phyloP scores from a whole-genome alignment of 2,113 vertebrate species.

The Poeciliopsis occidentalis region DNA sequence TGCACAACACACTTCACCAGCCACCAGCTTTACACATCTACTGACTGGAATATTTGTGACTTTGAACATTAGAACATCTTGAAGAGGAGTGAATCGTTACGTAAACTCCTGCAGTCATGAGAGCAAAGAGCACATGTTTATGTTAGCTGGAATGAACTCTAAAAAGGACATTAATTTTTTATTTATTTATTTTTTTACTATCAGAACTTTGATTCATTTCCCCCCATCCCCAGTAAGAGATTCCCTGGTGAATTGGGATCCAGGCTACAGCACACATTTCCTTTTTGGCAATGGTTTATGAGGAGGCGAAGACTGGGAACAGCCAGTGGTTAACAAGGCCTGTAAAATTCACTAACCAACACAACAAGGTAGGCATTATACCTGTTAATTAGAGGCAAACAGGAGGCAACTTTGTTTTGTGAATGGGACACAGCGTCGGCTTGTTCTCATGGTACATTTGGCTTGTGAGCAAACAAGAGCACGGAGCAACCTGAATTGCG shows the following conservation, averaged over 20 bases:
- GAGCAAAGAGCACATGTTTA: constrained; percentile 14
- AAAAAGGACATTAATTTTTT: constrained; percentile 15
- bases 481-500: constrained; percentile 67
- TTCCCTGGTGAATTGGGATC: constrained; percentile 60
- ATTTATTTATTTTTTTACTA: constrained; percentile 6
- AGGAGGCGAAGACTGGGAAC: constrained; percentile 60
- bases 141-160: constrained; percentile 16
- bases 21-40: background rate
- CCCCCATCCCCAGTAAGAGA: constrained; percentile 24
- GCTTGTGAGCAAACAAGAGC: constrained; percentile 66
- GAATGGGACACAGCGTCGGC: constrained; percentile 52
- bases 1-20: background rate
- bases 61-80: background rate
- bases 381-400: constrained; percentile 69
- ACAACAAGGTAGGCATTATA: constrained; percentile 61
- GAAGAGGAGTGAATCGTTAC: background rate
- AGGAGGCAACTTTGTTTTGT: constrained; percentile 53
- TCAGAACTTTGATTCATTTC: constrained; percentile 34
- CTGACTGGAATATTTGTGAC: background rate
- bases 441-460: constrained; percentile 60
- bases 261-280: constrained; percentile 60
- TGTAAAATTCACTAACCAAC: constrained; percentile 52
- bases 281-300: constrained; percentile 51
- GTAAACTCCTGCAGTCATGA: background rate
- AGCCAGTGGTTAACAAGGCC: constrained; percentile 65